Evolutionary conservation across 2,888 invertebrate species (phyloP).

Genomic region (Phortica okadai): DNA sequence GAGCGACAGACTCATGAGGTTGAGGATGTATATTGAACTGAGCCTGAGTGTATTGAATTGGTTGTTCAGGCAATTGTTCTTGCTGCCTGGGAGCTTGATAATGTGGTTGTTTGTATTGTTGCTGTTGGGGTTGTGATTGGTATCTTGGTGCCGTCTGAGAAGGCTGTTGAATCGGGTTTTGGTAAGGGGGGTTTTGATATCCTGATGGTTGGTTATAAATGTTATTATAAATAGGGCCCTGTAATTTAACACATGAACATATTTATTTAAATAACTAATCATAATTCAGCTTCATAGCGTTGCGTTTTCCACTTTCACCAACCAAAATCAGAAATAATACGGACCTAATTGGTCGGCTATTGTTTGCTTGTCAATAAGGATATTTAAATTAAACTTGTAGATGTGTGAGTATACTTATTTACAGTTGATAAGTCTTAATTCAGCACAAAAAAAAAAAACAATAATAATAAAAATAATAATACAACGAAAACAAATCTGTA

Average conservation of each 20-base stretch:
- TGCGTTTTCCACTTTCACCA: too few relatives aligned
- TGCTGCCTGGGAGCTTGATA: conserved; percentile 51
- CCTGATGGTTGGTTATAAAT: conserved; percentile 45
- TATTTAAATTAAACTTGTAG: too few relatives aligned
- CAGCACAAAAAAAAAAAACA: too few relatives aligned
- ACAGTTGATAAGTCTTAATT: too few relatives aligned
- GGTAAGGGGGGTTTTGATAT: conserved; percentile 29
- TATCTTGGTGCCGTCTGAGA: conserved; percentile 36
- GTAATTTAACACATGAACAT: conserved; percentile 50
- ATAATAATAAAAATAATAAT: too few relatives aligned
- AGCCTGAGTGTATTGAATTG: conserved; percentile 68
- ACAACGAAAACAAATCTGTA: too few relatives aligned
- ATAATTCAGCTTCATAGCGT: too few relatives aligned
- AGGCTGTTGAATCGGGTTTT: conserved; percentile 32
- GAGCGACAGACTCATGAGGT: conserved; percentile 46
- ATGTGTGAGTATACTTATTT: too few relatives aligned
- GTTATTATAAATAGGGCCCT: conserved; percentile 72
- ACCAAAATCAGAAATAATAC: too few relatives aligned
- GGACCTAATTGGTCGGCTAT: too few relatives aligned
- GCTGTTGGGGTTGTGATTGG: conserved; percentile 28
- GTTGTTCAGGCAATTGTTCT: conserved; percentile 52
- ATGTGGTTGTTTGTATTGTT: conserved; percentile 44
- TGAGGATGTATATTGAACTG: conserved; percentile 62
- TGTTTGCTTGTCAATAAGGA: too few relatives aligned
- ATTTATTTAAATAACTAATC: too few relatives aligned